Conservation (phyloP, 1,140 invertebrate species). For the Episyrphus balteatus region DNA sequence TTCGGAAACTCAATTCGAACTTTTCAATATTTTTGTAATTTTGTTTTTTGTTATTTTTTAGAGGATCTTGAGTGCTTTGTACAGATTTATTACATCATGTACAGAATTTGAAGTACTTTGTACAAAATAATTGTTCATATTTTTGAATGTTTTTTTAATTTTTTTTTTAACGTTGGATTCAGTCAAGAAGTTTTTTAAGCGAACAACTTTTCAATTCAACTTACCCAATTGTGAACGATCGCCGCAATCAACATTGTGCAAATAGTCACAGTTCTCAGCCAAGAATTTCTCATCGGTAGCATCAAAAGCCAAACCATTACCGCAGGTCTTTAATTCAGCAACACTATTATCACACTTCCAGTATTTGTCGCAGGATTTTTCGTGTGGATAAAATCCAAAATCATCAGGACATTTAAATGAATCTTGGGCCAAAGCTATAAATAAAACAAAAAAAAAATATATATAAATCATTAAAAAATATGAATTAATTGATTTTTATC, state of each 20-base stretch:
- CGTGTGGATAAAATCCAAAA: slow-evolving; percentile 88
- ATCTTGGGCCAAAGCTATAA: slow-evolving; percentile 59
- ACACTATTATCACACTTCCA: slow-evolving; percentile 87
- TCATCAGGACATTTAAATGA: slow-evolving; percentile 89
- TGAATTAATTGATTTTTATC: background rate
- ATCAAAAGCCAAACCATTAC: slow-evolving; percentile 88
- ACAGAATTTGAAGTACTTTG: too few species aligned
- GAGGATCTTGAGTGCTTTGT: too few species aligned
- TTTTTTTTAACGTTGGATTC: too few species aligned
- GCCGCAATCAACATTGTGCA: slow-evolving; percentile 91
- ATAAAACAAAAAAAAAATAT: slow-evolving; percentile 14
- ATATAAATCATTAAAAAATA: slow-evolving; percentile 1
- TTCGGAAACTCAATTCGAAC: too few species aligned
- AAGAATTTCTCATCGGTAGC: slow-evolving; percentile 76
- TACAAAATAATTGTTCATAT: too few species aligned
- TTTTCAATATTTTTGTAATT: too few species aligned
- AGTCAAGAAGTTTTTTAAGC: background rate
- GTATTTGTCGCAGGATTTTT: slow-evolving; percentile 84
- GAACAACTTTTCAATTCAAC: slow-evolving; percentile 11
- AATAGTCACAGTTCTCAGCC: slow-evolving; percentile 89
- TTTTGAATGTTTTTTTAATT: too few species aligned
- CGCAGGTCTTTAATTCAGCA: slow-evolving; percentile 83
- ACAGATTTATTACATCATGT: too few species aligned
- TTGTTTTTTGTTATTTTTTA: too few species aligned
- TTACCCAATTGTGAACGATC: slow-evolving; percentile 72